A percentile compares a stretch with the other conserved stretches of the same genome.
Evolutionary conservation across 2,888 invertebrate species (phyloP).

Genomic region (Caenorhabditis sp.): DNA sequence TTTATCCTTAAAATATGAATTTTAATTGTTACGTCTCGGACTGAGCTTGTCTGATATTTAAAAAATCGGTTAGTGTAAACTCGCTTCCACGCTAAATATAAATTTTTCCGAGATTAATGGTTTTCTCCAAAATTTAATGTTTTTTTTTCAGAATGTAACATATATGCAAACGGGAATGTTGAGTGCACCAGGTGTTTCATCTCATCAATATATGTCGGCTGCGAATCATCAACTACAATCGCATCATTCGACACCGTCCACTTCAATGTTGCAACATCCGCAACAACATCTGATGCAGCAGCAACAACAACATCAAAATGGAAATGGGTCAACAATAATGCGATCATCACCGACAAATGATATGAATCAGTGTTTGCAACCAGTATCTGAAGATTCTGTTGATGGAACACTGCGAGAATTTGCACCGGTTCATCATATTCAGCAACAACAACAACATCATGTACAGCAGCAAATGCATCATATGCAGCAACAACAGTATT

Average conservation of each 20-base stretch:
- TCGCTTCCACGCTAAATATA: no score
- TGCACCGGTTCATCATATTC: slow-evolving; percentile 11
- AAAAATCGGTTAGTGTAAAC: no score
- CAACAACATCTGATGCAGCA: neutral
- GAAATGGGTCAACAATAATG: slow-evolving; percentile 6
- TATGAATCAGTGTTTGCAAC: slow-evolving; percentile 32
- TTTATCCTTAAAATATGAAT: no score
- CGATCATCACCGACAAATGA: slow-evolving; percentile 35
- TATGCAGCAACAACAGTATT: slow-evolving; percentile 12
- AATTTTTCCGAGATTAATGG: no score
- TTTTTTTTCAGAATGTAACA: slow-evolving; percentile 32
- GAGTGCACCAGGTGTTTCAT: slow-evolving; percentile 8
- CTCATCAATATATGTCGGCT: slow-evolving; percentile 15
- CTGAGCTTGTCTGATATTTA: no score
- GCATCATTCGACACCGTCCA: slow-evolving; percentile 8
- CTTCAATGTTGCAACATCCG: slow-evolving; percentile 18
- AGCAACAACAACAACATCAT: slow-evolving; percentile 29
- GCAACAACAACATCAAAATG: slow-evolving; percentile 1
- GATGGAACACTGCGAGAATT: slow-evolving; percentile 10
- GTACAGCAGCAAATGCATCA: slow-evolving; percentile 13
- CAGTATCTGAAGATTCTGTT: slow-evolving; percentile 20
- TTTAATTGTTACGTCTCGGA: no score
- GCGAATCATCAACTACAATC: slow-evolving; percentile 4
- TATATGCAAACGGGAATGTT: slow-evolving; percentile 33
- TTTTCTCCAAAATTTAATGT: neutral